Evolutionary conservation across 2,888 invertebrate species (phyloP), one percentile per base, ranked within the genome.

Genomic region (Rotaria macrura): DNA sequence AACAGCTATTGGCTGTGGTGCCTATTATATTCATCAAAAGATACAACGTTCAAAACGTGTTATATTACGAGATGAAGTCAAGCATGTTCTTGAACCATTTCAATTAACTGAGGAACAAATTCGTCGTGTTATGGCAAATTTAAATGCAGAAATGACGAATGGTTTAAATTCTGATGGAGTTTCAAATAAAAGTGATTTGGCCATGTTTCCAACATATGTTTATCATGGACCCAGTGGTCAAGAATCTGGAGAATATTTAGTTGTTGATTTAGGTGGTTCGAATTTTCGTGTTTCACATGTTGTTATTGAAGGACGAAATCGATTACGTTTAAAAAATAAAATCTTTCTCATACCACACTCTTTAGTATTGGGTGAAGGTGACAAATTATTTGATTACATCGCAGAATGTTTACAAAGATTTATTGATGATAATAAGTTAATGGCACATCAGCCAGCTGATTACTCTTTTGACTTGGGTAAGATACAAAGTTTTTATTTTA

Each of bases 211-310:
- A 84, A 97, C 97, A 17, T 98, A 96, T 90, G 97, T 98, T 85
- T 95, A 96, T 91, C 94, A 95, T 91, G 93, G 98, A 88, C 97
- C 97, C 40, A 95, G 95, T 92, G 97, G 97, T 40, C 65, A 84
- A 93, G 96, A 97, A 92, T 93, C 93, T 87, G 97, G 98, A 87
- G 95, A 96, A 92, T 97, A 96, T 91, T 92, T 99, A 90, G 97
- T 98, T 7, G 93, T 99, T 89, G 98, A 99, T 92, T 93, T 99
- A 90, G 98, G 98, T 85, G 98, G 98, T 85, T 98, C 97, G 84
- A 98, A 99, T 91, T 98, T 98, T 92, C 94, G 97, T 88, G 97
- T 98, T 14, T 79, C 79, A 43, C 79, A 79, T 12, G 79, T 79
- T 12, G 12, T 0, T n/a, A 79, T 79, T 43, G 79, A 79, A 79